A percentile compares a stretch with the other conserved stretches of the same genome.
These are phyloP conservation scores for Caretta caretta DNA, from an alignment of 2,113 vertebrate genomes.

Conservation along the genomic window DNA sequence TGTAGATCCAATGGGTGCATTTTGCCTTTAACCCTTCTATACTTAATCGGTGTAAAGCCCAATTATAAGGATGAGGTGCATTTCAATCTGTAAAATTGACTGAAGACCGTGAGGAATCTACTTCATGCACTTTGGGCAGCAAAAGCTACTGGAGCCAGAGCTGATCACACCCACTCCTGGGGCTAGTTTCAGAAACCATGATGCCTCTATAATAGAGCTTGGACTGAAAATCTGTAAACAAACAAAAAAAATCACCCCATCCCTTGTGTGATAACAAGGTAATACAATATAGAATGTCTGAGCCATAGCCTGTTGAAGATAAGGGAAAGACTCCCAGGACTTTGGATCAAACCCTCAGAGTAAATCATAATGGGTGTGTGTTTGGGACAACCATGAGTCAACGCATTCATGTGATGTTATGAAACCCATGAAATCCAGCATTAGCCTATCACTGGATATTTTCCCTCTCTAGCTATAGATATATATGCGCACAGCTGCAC, in stretches of 20 bases:
- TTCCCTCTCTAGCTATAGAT: not conserved
- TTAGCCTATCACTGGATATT: not conserved
- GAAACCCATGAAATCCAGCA: slow-evolving; percentile 3
- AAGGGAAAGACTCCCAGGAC: not conserved
- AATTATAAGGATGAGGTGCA: not conserved
- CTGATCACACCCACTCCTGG: not conserved
- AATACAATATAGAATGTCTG: not conserved
- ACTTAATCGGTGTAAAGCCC: not conserved
- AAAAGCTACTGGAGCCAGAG: not conserved
- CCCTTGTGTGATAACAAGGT: not conserved
- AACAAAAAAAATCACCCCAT: not conserved
- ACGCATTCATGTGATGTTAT: not conserved
- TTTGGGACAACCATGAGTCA: fast-evolving
- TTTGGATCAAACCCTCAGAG: not conserved
- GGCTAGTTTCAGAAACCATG: not conserved
- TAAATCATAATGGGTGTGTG: not conserved
- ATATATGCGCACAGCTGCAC: slow-evolving; percentile 22
- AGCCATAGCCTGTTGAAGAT: not conserved
- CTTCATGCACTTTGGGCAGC: not conserved
- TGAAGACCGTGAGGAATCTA: not conserved
- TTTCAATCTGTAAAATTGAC: not conserved
- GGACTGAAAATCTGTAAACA: not conserved
- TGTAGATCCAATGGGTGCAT: not conserved
- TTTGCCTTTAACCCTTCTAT: not conserved
- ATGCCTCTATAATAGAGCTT: not conserved